Base-by-base conservation (phyloP, 2,888 invertebrate genomes). In the Steinernema hermaphroditum region DNA sequence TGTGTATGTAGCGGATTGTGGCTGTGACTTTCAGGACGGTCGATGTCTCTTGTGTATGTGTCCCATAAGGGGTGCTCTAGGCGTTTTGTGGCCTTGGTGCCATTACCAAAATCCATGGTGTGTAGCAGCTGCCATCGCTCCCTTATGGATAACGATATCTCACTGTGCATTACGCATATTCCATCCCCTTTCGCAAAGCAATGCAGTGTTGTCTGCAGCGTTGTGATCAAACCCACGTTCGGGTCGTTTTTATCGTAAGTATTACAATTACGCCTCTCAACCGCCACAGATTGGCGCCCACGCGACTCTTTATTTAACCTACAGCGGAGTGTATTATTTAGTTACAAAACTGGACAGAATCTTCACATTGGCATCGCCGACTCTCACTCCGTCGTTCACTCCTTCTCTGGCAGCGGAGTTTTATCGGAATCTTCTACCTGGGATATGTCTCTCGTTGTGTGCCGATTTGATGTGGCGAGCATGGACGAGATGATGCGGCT, bases 241-340 rank as follows among this genome's bases (percentile, higher is more conserved):
- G 62, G 62, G 32, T 32, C 62, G 34, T 62, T 62, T 32, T 32
- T 27, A 9, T 62, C 62, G 62, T 62, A 62, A 62, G 62, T 62
- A 50, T 19, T 19, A 12, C 2, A n/a, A n/a, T n/a, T n/a, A n/a
- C n/a, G n/a, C n/a, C n/a, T n/a, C n/a, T n/a, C n/a, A n/a, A n/a
- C n/a, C n/a, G n/a, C n/a, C n/a, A n/a, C n/a, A n/a, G n/a, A n/a
- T n/a, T n/a, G n/a, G n/a, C n/a, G n/a, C n/a, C n/a, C n/a, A n/a
- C n/a, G n/a, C n/a, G n/a, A n/a, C n/a, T n/a, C n/a, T 29, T 32
- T 27, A 62, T 16, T 27, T 32, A 62, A 9, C 12, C 14, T 24
- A 32, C 29, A n/a, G n/a, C n/a, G n/a, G n/a, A n/a, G n/a, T n/a
- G n/a, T n/a, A n/a, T n/a, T n/a, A 12, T 62, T 62, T 29, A 62